phyloP scores from a whole-genome alignment of 64 coral and sea anemone genomes.

The Stichodactyla mertensii region DNA sequence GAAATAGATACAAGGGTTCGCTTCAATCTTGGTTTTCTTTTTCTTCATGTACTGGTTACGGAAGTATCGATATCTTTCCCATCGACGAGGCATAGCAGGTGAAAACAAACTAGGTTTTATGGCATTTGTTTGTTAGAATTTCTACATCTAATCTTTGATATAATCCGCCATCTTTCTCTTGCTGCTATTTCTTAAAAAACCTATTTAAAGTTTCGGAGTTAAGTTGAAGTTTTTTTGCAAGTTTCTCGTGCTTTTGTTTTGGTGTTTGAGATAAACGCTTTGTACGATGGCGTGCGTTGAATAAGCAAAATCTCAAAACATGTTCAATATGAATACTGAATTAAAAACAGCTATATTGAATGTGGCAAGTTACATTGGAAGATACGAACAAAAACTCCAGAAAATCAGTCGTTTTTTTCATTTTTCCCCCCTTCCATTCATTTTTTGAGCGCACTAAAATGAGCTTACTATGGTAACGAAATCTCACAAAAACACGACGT shows the following conservation, averaged over 20 bases:
- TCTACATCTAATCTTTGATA: not conserved
- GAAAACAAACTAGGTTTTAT: not conserved
- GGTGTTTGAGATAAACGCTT: not conserved
- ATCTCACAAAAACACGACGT: not conserved
- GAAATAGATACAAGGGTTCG: not conserved
- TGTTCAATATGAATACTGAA: not conserved
- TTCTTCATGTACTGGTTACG: not conserved
- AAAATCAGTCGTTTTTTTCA: not conserved
- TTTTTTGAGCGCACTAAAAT: too few species aligned
- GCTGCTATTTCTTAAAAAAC: not conserved
- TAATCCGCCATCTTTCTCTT: not conserved
- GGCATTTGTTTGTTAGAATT: not conserved
- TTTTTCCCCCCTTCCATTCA: not conserved
- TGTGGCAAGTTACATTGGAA: not conserved
- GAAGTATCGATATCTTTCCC: not conserved
- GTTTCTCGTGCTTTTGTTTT: not conserved
- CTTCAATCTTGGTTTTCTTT: not conserved
- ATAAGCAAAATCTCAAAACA: slow-evolving; percentile 1
- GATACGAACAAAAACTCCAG: not conserved
- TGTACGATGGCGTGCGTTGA: not conserved
- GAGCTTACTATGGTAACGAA: not conserved
- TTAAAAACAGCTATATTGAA: not conserved
- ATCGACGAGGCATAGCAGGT: slow-evolving; percentile 2
- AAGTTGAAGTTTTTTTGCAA: too few species aligned
- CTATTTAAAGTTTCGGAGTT: not conserved